Evolutionary conservation across 2,888 invertebrate species (phyloP).

Genomic region (Andrena trimmerana): DNA sequence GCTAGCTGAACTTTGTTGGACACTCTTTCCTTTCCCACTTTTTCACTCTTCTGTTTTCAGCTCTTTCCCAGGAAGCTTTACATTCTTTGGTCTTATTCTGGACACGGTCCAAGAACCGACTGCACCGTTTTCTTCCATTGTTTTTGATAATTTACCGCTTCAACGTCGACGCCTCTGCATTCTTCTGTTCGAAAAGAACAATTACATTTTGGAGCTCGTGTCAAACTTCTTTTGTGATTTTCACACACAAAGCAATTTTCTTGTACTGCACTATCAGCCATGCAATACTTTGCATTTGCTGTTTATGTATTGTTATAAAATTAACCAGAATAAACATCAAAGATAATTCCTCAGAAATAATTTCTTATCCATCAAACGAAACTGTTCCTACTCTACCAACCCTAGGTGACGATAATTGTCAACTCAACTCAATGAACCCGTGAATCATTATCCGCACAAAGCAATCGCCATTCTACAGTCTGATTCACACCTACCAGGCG

Average conservation of each 20-base stretch:
- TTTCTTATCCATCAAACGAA: not conserved
- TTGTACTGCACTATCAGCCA: not conserved
- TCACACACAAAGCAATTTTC: not conserved
- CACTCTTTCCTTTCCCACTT: not conserved
- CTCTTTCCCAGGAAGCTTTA: constrained; percentile 22
- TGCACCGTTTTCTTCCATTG: constrained; percentile 46
- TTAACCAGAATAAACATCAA: not conserved
- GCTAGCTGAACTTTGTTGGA: not conserved
- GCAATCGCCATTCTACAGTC: constrained; percentile 53
- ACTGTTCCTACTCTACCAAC: not conserved
- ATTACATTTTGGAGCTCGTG: constrained; percentile 45
- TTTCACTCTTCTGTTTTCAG: constrained; percentile 20
- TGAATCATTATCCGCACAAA: constrained; percentile 31
- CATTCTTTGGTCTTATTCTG: constrained; percentile 42
- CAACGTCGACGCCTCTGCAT: constrained; percentile 37
- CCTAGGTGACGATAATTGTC: constrained; percentile 2
- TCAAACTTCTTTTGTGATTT: constrained; percentile 29
- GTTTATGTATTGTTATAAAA: too few species aligned
- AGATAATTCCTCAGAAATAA: not conserved
- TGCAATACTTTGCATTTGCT: not conserved
- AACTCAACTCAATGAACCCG: constrained; percentile 32
- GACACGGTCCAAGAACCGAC: constrained; percentile 41
- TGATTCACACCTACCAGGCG: constrained; percentile 53
- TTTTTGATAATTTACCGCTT: constrained; percentile 57
- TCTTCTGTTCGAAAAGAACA: constrained; percentile 43